Evolutionary conservation across 2,888 invertebrate genomes (phyloP).

Genomic region (Eucriotettix oculatus): DNA sequence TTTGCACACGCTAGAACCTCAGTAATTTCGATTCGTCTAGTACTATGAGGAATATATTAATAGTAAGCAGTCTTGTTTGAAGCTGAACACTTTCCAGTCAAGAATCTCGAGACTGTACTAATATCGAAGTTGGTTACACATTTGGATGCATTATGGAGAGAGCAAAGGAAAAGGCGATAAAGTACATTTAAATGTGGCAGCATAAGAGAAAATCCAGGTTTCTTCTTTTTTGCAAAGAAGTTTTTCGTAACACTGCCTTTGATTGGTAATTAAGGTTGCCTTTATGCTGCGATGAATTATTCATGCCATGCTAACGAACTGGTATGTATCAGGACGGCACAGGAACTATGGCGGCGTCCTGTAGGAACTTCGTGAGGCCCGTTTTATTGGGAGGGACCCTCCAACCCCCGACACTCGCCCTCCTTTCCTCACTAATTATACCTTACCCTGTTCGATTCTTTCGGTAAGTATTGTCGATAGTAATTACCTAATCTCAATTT

Average conservation of each 20-base stretch:
- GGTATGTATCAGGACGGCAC: not conserved
- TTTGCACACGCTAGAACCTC: too few relatives aligned
- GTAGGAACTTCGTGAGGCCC: not conserved
- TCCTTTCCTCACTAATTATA: not conserved
- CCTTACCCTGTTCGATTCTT: not conserved
- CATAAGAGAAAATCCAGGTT: too few relatives aligned
- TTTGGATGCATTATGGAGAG: too few relatives aligned
- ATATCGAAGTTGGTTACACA: too few relatives aligned
- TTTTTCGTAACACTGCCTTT: constrained; percentile 43
- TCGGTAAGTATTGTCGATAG: not conserved
- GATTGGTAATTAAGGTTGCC: constrained; percentile 10
- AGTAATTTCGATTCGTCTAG: too few relatives aligned
- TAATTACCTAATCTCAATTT: not conserved
- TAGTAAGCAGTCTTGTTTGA: too few relatives aligned
- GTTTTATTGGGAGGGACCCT: not conserved
- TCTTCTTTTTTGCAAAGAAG: constrained; percentile 46
- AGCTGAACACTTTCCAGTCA: too few relatives aligned
- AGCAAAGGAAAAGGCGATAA: too few relatives aligned
- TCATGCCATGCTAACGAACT: constrained; percentile 9
- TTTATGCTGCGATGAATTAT: constrained; percentile 9
- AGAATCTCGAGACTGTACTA: too few relatives aligned
- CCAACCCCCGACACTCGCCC: not conserved
- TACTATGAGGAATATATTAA: too few relatives aligned
- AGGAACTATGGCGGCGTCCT: not conserved
- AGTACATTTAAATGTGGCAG: too few relatives aligned